Conservation (phyloP, 2,113 vertebrate genomes). For the Myotis davidii region DNA sequence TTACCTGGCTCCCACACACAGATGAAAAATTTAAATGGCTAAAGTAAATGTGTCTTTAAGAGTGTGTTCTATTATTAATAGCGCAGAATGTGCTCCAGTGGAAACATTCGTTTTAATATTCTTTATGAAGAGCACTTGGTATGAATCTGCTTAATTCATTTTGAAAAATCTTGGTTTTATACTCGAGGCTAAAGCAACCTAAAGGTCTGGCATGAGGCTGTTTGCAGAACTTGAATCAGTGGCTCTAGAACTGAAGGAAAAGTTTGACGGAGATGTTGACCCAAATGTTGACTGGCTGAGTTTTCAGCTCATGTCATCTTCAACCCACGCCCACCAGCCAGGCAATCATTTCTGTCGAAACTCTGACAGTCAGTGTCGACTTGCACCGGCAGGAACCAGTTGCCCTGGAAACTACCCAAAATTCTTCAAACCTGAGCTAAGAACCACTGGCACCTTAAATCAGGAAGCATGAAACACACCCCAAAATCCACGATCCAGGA, state of each 20-base stretch:
- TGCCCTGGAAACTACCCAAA: slow-evolving; percentile 23
- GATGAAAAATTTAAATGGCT: not conserved
- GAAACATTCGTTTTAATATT: not conserved
- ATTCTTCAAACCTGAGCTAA: slow-evolving; percentile 33
- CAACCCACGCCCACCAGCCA: not conserved
- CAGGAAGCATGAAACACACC: not conserved
- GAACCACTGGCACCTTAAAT: slow-evolving; percentile 21
- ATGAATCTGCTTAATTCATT: slow-evolving; percentile 48
- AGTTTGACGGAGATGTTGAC: not conserved
- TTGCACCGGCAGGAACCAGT: not conserved
- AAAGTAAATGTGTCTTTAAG: not conserved
- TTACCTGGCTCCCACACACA: not conserved
- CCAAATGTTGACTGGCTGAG: not conserved
- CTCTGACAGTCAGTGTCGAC: not conserved
- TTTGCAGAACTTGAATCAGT: not conserved
- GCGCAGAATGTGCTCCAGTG: not conserved
- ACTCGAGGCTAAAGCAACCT: not conserved
- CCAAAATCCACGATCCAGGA: not conserved
- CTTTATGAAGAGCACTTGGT: not conserved
- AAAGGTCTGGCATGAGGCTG: not conserved
- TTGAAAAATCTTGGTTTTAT: slow-evolving; percentile 39
- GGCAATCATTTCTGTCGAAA: not conserved
- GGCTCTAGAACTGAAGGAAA: not conserved
- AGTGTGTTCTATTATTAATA: slow-evolving; percentile 11
- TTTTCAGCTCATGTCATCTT: not conserved